Base-by-base conservation (phyloP, 2,797 vertebrate species). In the Sebastolobus alascanus region DNA sequence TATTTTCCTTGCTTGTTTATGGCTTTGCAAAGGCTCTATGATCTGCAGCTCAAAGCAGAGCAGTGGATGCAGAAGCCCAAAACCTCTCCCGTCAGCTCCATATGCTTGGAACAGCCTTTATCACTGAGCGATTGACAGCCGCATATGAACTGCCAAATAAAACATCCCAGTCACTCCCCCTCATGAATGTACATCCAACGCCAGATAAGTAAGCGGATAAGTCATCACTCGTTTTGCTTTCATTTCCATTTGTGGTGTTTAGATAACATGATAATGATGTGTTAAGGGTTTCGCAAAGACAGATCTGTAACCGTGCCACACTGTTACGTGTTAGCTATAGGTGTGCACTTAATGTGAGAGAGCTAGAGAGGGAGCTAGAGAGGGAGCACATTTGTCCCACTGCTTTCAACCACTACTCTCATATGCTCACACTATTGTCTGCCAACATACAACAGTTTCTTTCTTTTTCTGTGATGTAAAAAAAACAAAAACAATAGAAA, bases 31-130 rank as follows among this genome's bases (percentile, higher is more conserved):
- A 60, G 78, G 73, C 73, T 80, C 80, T 88, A 37, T 90, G 90
- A 93, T 94, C 88, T 72, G 37, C 80, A 69, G 60, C 91, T 91
- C 88, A 91, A 91, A 93, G 90, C 78, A 18, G 31, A 78, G 75
- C 80, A 58, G 70, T 3, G 31, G 79, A 84, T 75, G 84, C 68
- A 80, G 86, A 87, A 88, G 79, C 73, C 71, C 68, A 52, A 81
- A 90, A 68, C 83, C 79, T 82, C 79, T 85, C 50, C 84, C 46
- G 25, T 87, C 85, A 61, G 83, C 89, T 84, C 87, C 87, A 84
- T 90, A 85, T 92, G 89, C 83, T 85, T 71, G 79, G 87, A 84
- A 71, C 63, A 77, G 80, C 73, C 81, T 91, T 86, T 61, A 90
- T 82, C 64, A 20, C 54, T 50, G 58, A 87, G 43, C 82, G 73